Evolutionary conservation across 2,113 vertebrate species (phyloP), one percentile per base, ranked within the genome.

Genomic region (Corythaeola cristata): DNA sequence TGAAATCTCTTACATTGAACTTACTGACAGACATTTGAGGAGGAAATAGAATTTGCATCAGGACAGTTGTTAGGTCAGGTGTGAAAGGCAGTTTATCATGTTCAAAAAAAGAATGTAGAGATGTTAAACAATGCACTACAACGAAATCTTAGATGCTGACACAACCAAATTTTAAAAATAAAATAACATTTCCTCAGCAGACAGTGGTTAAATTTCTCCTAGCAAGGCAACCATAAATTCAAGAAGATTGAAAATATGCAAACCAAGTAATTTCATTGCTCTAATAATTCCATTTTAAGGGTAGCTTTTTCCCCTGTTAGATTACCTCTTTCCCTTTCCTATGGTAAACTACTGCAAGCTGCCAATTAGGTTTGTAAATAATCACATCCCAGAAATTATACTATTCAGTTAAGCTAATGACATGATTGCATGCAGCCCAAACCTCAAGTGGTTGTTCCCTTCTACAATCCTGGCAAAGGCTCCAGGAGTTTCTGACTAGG

Each of bases 321-420:
- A 69, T 86, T 79, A 20, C 66, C 47, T 83, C 55, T 88, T 90
- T 88, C n/a, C 32, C 47, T 86, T 88, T 89, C 59, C 66, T 71
- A 66, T 66, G 75, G 85, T 87, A 90, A 93, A 73, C 28, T 60
- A 66, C 63, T 49, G 32, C 47, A 94, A 49, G 52, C 62, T 87
- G 49, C 75, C 90, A 97, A 86, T 94, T 93, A 83, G 59, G 68
- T 88, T 90, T 59, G 72, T 59, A 81, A 93, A 88, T 86, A 90
- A 91, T 58, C 81, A 78, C 63, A 77, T 86, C 47, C 75, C 85
- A 88, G 74, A 93, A 95, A 37, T 89, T 90, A 47, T 94, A 87
- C 59, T 87, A 23, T 71, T 74, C 85, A 89, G 69, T 90, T 89
- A 85, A 91, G 73, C 39, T 95, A 91, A 95, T 90, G 88, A 94